phyloP scores from a whole-genome alignment of 2,888 invertebrate species.

The Hemaris fuciformis region DNA sequence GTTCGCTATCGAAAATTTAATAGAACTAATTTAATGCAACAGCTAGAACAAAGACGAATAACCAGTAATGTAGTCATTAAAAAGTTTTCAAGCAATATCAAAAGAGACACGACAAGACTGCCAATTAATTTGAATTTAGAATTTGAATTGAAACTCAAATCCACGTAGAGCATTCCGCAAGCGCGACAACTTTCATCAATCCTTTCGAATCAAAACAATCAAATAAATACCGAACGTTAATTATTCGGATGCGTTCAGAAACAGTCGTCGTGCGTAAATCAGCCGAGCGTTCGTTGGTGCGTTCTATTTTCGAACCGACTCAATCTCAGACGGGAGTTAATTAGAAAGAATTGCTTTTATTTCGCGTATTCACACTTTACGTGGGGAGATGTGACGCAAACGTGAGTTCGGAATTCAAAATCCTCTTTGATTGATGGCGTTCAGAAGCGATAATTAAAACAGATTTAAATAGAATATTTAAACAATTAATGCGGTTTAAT shows the following conservation, averaged over 20 bases:
- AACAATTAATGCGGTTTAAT: slow-evolving; percentile 48
- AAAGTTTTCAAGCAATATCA: not conserved
- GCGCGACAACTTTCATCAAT: slow-evolving; percentile 50
- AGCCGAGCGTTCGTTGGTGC: slow-evolving; percentile 44
- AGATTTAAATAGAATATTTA: slow-evolving; percentile 43
- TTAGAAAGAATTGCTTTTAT: slow-evolving; percentile 82
- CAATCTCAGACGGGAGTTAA: slow-evolving; percentile 67
- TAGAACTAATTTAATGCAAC: not conserved
- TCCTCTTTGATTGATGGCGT: slow-evolving; percentile 57
- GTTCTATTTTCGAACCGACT: slow-evolving; percentile 66
- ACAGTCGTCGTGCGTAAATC: slow-evolving; percentile 74
- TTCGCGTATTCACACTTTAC: slow-evolving; percentile 74
- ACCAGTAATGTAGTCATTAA: not conserved
- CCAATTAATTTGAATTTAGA: slow-evolving; percentile 15
- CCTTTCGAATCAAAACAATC: slow-evolving; percentile 75
- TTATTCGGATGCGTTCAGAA: slow-evolving; percentile 69
- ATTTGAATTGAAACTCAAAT: slow-evolving; percentile 12
- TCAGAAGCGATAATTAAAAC: slow-evolving; percentile 49
- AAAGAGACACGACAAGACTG: slow-evolving; percentile 8
- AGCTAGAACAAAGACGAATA: not conserved
- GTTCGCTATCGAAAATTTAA: not conserved
- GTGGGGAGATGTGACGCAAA: slow-evolving; percentile 62
- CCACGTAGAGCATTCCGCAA: slow-evolving; percentile 26
- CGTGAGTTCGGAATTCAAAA: slow-evolving; percentile 54
- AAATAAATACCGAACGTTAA: slow-evolving; percentile 73